Percentiles rank a stretch among this genome's conserved stretches.
Conservation (phyloP, 2,113 vertebrate species). For the Aramus guarauna region DNA sequence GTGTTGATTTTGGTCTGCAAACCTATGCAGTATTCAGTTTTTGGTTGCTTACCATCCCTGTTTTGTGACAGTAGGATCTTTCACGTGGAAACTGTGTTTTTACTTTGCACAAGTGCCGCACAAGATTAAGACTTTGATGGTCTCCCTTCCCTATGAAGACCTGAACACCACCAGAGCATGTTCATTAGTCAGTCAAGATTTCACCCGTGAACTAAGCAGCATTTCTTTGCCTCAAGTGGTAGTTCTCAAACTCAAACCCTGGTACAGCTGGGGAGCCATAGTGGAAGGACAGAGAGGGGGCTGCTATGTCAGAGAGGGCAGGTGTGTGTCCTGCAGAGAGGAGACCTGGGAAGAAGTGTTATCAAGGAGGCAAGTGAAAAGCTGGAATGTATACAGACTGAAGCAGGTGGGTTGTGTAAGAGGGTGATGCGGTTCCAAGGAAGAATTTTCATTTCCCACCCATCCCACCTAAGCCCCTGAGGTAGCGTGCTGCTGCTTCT, state of each 20-base stretch:
- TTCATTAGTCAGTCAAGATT: not conserved
- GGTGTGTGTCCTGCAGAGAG: not conserved
- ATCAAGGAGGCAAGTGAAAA: not conserved
- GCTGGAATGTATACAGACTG: not conserved
- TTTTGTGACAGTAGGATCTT: not conserved
- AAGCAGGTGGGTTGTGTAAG: not conserved
- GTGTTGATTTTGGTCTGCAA: not conserved
- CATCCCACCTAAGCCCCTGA: not conserved
- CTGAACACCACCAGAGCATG: fast-evolving
- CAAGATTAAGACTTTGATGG: not conserved
- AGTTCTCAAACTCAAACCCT: not conserved
- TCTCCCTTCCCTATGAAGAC: not conserved
- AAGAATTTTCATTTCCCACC: not conserved
- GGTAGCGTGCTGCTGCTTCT: not conserved
- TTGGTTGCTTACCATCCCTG: not conserved
- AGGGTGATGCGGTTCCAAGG: not conserved
- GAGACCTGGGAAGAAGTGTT: not conserved
- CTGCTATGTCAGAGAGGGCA: not conserved
- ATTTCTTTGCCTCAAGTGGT: not conserved
- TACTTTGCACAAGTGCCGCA: not conserved
- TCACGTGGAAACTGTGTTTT: not conserved
- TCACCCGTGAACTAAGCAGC: not conserved
- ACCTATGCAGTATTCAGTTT: not conserved
- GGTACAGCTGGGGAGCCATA: not conserved
- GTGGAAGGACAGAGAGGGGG: not conserved